phyloP scores from a whole-genome alignment of 2,113 vertebrate genomes.

The Phycodurus eques region DNA sequence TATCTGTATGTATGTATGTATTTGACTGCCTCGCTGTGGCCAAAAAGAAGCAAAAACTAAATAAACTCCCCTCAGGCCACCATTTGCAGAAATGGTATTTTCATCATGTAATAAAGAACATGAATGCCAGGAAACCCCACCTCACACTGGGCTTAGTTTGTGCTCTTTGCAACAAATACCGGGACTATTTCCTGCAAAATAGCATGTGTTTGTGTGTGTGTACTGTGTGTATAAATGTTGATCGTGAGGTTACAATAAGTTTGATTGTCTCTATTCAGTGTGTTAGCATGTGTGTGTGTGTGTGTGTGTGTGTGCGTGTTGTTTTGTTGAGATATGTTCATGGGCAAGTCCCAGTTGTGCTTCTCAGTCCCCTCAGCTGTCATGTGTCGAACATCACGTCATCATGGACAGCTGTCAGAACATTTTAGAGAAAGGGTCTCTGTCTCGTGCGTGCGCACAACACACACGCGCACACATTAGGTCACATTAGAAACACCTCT shows the following conservation, averaged over 20 bases:
- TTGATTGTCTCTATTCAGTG: background rate
- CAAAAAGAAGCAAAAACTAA: background rate
- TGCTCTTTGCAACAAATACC: background rate
- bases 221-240: background rate
- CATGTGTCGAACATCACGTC: constrained; percentile 21
- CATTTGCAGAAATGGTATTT: background rate
- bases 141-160: constrained; percentile 3
- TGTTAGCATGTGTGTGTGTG: too few species aligned
- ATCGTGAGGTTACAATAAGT: background rate
- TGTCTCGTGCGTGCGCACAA: constrained; percentile 3
- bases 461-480: constrained; percentile 8
- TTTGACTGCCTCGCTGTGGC: too few species aligned
- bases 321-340: background rate
- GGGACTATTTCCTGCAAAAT: background rate
- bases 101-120: constrained; percentile 16
- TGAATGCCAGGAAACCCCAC: constrained; percentile 10
- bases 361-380: constrained; percentile 28
- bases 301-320: background rate
- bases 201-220: background rate
- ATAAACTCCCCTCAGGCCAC: background rate
- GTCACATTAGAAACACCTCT: background rate
- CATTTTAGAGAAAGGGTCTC: constrained; percentile 28
- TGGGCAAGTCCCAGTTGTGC: constrained; percentile 9
- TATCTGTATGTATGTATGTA: too few species aligned
- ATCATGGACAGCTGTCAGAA: constrained; percentile 34